These are phyloP conservation scores for Zaprionus kolodkinae DNA, from an alignment of 1,140 invertebrate species.

Conservation along the genomic window DNA sequence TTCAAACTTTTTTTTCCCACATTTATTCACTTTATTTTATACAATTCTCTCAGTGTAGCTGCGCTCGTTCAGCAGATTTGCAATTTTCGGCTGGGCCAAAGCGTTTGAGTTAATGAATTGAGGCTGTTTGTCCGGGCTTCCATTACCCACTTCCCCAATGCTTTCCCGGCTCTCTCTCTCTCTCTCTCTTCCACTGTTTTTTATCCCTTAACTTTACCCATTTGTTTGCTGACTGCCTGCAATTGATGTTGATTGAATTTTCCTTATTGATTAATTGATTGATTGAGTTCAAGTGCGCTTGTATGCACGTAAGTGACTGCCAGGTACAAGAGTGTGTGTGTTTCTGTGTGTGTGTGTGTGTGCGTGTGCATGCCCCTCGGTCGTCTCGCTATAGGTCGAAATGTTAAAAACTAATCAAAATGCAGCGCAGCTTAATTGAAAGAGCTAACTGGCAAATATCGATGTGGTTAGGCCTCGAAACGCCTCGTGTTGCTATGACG, in stretches of 20 bases:
- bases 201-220: conserved; percentile 33
- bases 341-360: conserved; percentile 4
- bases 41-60: conserved; percentile 10
- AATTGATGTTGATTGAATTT: conserved; percentile 76
- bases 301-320: conserved; percentile 27
- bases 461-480: conserved; percentile 63
- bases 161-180: background rate
- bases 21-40: too few relatives aligned
- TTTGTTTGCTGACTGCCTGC: conserved; percentile 55
- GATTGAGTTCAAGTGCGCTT: conserved; percentile 68
- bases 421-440: conserved; percentile 70
- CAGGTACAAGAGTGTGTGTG: conserved; percentile 6
- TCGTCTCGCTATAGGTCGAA: conserved; percentile 25
- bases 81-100: conserved; percentile 65
- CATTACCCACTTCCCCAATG: background rate
- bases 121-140: conserved; percentile 49
- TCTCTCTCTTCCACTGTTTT: conserved; percentile 23
- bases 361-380: conserved; percentile 8
- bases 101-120: conserved; percentile 74
- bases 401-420: conserved; percentile 80
- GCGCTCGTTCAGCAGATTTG: conserved; percentile 53
- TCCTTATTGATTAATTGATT: conserved; percentile 78
- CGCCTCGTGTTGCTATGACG: conserved; percentile 12
- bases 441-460: conserved; percentile 58
- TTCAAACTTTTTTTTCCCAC: too few relatives aligned